Base-by-base conservation (phyloP, 2,797 vertebrate genomes). In the Gambusia yucatana region DNA sequence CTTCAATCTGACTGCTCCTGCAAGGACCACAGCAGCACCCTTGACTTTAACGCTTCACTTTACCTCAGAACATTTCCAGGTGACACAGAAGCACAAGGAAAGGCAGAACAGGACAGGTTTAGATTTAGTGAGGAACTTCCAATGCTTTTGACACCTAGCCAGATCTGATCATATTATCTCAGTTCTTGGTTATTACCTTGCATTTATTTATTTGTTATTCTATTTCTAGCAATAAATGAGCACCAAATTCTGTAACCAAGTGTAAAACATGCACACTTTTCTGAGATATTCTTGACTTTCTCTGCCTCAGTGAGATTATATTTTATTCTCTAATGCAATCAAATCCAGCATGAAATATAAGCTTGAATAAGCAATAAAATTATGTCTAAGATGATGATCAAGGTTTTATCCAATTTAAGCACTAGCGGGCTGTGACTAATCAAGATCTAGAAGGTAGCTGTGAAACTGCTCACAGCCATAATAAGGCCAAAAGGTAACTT, bases 401-500 rank as follows among this genome's bases (percentile, higher is more conserved):
- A 0, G 43, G 3, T 71, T 76, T 72, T 61, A 86, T 83, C 71
- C 25, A 81, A 77, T 72, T 77, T 79, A 22, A 82, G 17, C n/a
- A 72, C 70, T 8, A 79, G 78, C 25, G 63, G 65, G 43, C 48
- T 76, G 30, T 75, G 80, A 78, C 78, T 75, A 75, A 77, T 83
- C 52, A 77, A 73, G 83, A 80, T 74, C 44, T 47, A 86, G 72
- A 41, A 78, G 70, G 57, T 36, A 76, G 75, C 73, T 75, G n/a
- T 77, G 70, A 47, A 84, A 86, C 74, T 89, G 86, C 82, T 87
- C 84, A 87, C 69, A 79, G 80, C 81, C 72, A 81, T 81, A 83
- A 78, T 75, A 78, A 52, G 14, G 33, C 65, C 74, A 84, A 85
- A 52, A 77, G 67, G 73, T 81, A 76, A 75, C 57, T 76, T 76